Evolutionary conservation across 2,888 invertebrate species (phyloP), one percentile per base, ranked within the genome.

Genomic region (Melitaea athalia): DNA sequence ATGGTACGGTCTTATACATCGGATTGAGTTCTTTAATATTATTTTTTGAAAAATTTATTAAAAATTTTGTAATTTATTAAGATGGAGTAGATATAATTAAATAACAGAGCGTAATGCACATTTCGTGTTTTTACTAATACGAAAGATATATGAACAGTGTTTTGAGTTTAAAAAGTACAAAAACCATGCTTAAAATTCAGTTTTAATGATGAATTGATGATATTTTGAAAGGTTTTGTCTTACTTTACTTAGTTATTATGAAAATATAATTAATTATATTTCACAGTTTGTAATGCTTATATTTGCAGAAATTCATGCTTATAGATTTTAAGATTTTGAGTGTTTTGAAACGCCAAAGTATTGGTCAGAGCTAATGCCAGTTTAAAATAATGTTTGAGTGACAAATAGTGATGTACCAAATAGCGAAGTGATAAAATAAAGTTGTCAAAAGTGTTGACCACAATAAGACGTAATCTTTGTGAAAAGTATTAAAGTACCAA

Each of bases 41-140:
- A 55, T 55, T 55, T 55, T 55, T 55, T 33, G 53, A 55, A 55
- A 55, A 55, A 6, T 55, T 53, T 53, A 52, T 52, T 52, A 14
- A 17, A 53, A 31, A 14, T 31, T 24, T 24, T 11, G 45, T 31
- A 53, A 53, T 38, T 38, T 38, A 31, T 31, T 53, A 24, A 5
- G 24, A 6, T 53, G 12, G 12, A 11, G 11, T 52, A n/a, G n/a
- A n/a, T n/a, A 24, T 24, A 31, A 12, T 12, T 12, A 53, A 12
- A 31, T 10, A 0, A 31, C 12, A 12, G 12, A 0, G 3, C 24
- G 17, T 52, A 11, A 17, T 5, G 17, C 5, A 14, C 24, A 24
- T n/a, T 33, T 31, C 14, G 6, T 55, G 53, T 33, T 55, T 52
- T 52, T 52, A 17, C 33, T 31, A 3, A n/a, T 55, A 14, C 10